A percentile compares a stretch with the other conserved stretches of the same genome.
Evolutionary conservation across 2,888 invertebrate species (phyloP).

Genomic region (Eristalis pertinax): DNA sequence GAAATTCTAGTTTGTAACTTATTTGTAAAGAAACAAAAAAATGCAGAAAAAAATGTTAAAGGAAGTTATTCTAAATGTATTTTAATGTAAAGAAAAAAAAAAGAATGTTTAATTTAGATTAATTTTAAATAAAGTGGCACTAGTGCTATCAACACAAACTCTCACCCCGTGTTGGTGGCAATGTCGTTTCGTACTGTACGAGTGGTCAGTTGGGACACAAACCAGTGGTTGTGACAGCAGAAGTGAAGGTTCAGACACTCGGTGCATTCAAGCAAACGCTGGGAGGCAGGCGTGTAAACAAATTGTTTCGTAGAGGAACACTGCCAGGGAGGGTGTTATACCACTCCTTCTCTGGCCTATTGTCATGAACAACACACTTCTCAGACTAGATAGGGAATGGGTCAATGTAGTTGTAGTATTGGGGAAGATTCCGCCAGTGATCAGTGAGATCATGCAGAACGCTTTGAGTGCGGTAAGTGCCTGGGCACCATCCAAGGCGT

Average conservation of each 20-base stretch:
- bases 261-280: too few species aligned
- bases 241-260: neutral
- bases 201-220: neutral
- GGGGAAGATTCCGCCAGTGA: too few species aligned
- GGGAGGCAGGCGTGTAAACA: too few species aligned
- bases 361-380: too few species aligned
- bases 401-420: too few species aligned
- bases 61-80: constrained; percentile 8
- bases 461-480: too few species aligned
- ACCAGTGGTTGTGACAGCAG: neutral
- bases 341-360: too few species aligned
- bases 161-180: neutral
- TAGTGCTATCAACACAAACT: neutral
- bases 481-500: too few species aligned
- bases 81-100: constrained; percentile 26
- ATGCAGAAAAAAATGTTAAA: constrained; percentile 1
- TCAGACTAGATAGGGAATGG: too few species aligned
- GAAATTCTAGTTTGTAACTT: constrained; percentile 66
- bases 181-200: neutral
- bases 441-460: too few species aligned
- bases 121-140: constrained; percentile 40
- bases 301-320: too few species aligned
- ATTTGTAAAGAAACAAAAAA: constrained; percentile 58
- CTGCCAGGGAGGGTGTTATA: too few species aligned
- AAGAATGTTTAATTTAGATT: constrained; percentile 28